phyloP scores from a whole-genome alignment of 2,113 vertebrate species.

The Cryptomyrus ogoouensis region DNA sequence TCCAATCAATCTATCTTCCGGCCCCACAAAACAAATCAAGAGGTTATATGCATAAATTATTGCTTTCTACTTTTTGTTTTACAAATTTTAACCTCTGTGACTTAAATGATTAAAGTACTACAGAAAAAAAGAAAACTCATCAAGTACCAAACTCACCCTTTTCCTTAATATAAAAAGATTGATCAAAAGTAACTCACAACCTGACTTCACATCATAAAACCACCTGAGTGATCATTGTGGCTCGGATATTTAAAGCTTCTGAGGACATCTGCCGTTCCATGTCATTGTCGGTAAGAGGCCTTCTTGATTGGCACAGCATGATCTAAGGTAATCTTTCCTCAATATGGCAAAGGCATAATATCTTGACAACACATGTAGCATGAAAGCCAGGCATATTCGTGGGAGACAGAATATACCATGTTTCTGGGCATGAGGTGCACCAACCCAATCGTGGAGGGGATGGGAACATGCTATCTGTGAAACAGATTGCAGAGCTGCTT shows the following conservation, averaged over 20 bases:
- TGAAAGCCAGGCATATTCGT: neutral
- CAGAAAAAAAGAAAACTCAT: neutral
- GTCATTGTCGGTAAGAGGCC: neutral
- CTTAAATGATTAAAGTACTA: neutral
- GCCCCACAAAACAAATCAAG: neutral
- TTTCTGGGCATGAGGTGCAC: neutral
- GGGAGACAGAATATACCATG: neutral
- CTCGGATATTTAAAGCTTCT: neutral
- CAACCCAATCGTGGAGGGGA: neutral
- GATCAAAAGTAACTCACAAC: neutral
- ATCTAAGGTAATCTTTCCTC: slow-evolving; percentile 10
- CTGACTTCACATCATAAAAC: neutral
- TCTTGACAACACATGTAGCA: neutral
- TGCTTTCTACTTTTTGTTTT: neutral
- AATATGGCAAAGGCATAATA: neutral
- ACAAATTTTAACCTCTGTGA: neutral
- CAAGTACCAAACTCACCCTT: neutral
- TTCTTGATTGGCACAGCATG: neutral
- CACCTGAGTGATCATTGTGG: neutral
- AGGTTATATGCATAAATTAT: neutral
- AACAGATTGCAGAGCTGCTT: slow-evolving; percentile 8
- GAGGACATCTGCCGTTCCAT: neutral
- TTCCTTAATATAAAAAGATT: neutral
- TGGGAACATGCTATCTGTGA: neutral
- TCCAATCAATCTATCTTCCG: neutral